Evolutionary conservation across 2,888 invertebrate species (phyloP).

Genomic region (Hoplodrina ambigua): DNA sequence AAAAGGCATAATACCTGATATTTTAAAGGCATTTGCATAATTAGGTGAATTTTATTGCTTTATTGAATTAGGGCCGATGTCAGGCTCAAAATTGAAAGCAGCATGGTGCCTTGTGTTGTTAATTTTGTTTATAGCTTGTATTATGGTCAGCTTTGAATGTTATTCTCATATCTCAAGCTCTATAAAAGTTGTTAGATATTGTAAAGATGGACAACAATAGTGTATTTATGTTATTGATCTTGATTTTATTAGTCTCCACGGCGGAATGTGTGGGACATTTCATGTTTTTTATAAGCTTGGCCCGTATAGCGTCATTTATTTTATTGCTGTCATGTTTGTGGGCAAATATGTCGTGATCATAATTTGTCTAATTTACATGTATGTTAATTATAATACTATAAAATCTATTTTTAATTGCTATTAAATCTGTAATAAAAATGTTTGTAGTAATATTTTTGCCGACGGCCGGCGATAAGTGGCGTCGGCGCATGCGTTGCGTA

Average conservation of each 20-base stretch:
- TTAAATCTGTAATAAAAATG: conserved; percentile 51
- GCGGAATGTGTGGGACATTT: conserved; percentile 65
- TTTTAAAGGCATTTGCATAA: conserved; percentile 90
- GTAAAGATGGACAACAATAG: conserved; percentile 85
- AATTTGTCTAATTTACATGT: conserved; percentile 63
- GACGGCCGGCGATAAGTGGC: conserved; percentile 38
- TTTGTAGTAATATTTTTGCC: conserved; percentile 47
- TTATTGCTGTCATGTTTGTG: conserved; percentile 61
- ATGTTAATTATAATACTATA: conserved; percentile 66
- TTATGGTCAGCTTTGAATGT: conserved; percentile 88
- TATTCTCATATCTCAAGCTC: conserved; percentile 85
- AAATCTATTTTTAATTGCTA: conserved; percentile 58
- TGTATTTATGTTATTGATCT: conserved; percentile 85
- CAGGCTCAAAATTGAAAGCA: conserved; percentile 90
- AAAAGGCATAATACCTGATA: conserved; percentile 86
- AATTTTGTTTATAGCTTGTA: conserved; percentile 90
- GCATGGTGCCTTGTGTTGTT: conserved; percentile 89
- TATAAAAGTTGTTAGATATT: conserved; percentile 86
- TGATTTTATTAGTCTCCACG: conserved; percentile 80
- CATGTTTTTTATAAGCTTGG: conserved; percentile 65
- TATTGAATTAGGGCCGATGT: conserved; percentile 90
- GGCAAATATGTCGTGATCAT: conserved; percentile 55
- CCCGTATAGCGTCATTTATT: conserved; percentile 58
- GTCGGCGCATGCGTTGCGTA: conserved; percentile 1
- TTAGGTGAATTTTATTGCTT: conserved; percentile 91